A percentile compares a stretch with the other conserved stretches of the same genome.
Conservation (phyloP, 2,113 vertebrate species). For the Oreotrochilus melanogaster region DNA sequence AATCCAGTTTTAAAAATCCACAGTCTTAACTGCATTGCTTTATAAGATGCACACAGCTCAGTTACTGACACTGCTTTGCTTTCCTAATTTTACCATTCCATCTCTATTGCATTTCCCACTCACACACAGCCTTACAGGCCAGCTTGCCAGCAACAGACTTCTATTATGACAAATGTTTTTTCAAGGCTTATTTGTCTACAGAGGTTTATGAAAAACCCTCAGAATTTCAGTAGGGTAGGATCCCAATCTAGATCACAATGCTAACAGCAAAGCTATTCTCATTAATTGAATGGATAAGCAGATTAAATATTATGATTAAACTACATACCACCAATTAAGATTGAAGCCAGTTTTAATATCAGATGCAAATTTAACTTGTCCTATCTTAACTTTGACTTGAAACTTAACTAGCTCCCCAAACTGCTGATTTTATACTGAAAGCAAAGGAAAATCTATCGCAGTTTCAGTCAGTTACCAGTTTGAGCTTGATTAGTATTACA, state of each 20-base stretch:
- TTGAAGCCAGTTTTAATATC: not conserved
- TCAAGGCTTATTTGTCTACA: not conserved
- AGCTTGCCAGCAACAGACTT: not conserved
- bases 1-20: not conserved
- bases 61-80: not conserved
- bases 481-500: not conserved
- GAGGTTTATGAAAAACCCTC: not conserved
- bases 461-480: not conserved
- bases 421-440: not conserved
- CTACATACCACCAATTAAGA: not conserved
- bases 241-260: not conserved
- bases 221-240: not conserved
- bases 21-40: not conserved
- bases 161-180: not conserved
- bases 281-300: not conserved
- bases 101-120: not conserved
- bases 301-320: not conserved
- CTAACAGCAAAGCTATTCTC: conserved; percentile 6
- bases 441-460: not conserved
- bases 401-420: not conserved
- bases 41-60: not conserved
- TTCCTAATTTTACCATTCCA: not conserved
- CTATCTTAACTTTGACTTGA: not conserved
- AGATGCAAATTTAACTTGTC: conserved; percentile 22
- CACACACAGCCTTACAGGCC: not conserved